phyloP scores from a whole-genome alignment of 2,888 invertebrate species.

The Clepsis dumicolana region DNA sequence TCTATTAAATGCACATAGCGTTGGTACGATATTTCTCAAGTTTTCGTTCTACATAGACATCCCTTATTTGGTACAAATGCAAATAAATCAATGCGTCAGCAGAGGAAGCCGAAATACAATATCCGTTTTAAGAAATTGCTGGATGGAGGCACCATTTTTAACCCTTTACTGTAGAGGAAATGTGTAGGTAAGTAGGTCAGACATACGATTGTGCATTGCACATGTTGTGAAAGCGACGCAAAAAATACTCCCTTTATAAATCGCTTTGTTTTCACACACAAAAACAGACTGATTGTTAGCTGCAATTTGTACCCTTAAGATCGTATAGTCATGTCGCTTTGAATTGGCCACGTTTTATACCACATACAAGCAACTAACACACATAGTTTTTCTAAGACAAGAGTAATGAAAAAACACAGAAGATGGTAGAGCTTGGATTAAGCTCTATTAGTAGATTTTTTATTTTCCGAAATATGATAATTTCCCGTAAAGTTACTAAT shows the following conservation, averaged over 20 bases:
- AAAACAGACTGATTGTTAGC: conserved; percentile 81
- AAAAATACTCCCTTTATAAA: conserved; percentile 79
- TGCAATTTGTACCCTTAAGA: conserved; percentile 79
- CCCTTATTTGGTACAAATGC: conserved; percentile 18
- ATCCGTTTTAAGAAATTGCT: conserved; percentile 57
- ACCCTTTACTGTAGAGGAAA: conserved; percentile 83
- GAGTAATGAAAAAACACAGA: background rate
- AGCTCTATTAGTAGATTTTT: background rate
- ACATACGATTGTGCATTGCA: conserved; percentile 78
- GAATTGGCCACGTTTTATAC: conserved; percentile 54
- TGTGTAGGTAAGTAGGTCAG: conserved; percentile 85
- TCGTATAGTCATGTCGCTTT: conserved; percentile 53
- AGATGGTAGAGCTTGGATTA: background rate
- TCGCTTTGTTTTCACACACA: conserved; percentile 76
- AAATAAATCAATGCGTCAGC: conserved; percentile 20
- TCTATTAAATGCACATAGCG: too few relatives aligned
- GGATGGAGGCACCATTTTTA: conserved; percentile 72
- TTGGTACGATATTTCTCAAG: background rate
- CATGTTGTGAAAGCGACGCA: conserved; percentile 83
- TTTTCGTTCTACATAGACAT: background rate
- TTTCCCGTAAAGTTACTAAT: conserved; percentile 2
- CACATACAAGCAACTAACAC: background rate
- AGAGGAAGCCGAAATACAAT: conserved; percentile 38
- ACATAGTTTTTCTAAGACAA: background rate
- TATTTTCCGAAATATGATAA: background rate